Base-by-base conservation (phyloP, 2,888 invertebrate species). In the Cerastis rubricosa region DNA sequence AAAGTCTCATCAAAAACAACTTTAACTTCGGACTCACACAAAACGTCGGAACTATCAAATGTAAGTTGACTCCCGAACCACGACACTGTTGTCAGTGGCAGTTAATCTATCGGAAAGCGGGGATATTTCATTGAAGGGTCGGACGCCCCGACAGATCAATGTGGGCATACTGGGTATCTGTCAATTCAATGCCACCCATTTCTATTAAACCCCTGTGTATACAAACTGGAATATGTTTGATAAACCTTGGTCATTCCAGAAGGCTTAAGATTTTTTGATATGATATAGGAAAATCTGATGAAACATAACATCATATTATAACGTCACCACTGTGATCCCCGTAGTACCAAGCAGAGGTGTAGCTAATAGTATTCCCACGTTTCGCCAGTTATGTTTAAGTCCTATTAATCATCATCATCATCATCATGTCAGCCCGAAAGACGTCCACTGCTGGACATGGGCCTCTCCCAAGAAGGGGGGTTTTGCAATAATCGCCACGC, bases 71-170 rank as follows among this genome's bases (percentile, higher is more conserved):
- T 82, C 69, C 51, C 74, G 74, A 80, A 70, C 76, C 74, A 51
- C 74, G 57, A 80, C 72, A 81, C 61, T 74, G 78, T 85, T 78
- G 84, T 81, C 76, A 66, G 74, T 61, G 64, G 66, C 77, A 80
- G 63, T 75, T 87, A 88, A 86, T 88, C 88, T 84, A 85, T 86
- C 73, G 84, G 72, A 73, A 84, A 66, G 69, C 80, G 76, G 69
- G 64, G 83, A 84, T 86, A 86, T 88, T 88, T 84, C 83, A 81
- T 49, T 74, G 79, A 80, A 78, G 76, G 83, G 76, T 45, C 80
- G 71, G 70, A 71, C 71, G 78, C 64, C 75, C 51, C 71, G 65
- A 84, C 66, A 74, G 64, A 74, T 76, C 69, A 76, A 73, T 85
- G 54, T 72, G 64, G 76, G 49, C 71, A 75, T n/a, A n/a, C n/a